These are phyloP conservation scores for Electrona antarctica DNA, from an alignment of 2,113 vertebrate genomes.

Conservation along the genomic window DNA sequence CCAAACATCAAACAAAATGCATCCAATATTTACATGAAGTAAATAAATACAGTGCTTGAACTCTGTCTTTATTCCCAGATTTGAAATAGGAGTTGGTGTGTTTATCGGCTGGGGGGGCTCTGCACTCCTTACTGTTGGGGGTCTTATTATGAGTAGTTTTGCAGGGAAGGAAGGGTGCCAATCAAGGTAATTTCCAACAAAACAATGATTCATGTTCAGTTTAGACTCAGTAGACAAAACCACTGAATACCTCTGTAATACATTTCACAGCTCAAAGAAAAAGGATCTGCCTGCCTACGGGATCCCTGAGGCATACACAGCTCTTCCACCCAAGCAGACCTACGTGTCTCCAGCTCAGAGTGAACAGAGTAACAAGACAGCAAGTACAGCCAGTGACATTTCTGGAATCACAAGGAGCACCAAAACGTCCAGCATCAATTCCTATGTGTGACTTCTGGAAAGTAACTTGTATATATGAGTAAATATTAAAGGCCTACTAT, in stretches of 20 bases:
- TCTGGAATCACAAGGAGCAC: conserved; percentile 47
- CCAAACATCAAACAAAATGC: background rate
- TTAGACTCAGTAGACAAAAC: background rate
- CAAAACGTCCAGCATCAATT: conserved; percentile 79
- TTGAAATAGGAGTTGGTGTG: conserved; percentile 91
- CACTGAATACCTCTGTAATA: background rate
- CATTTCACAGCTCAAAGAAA: conserved; percentile 49
- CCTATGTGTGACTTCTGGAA: conserved; percentile 80
- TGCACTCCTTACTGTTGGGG: conserved; percentile 88
- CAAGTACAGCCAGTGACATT: conserved; percentile 39
- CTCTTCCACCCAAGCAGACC: conserved; percentile 36
- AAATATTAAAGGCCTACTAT: too few relatives aligned
- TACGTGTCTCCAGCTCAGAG: conserved; percentile 25
- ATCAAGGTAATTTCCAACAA: conserved; percentile 58
- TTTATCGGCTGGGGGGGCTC: conserved; percentile 95
- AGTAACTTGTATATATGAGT: background rate
- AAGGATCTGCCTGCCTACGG: conserved; percentile 4
- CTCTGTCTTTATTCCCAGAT: conserved; percentile 75
- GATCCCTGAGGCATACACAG: conserved; percentile 37
- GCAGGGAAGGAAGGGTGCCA: conserved; percentile 69
- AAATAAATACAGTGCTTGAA: background rate
- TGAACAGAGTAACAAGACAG: conserved; percentile 50
- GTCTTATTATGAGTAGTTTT: conserved; percentile 86
- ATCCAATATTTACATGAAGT: conserved; percentile 14
- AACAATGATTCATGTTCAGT: background rate